These are phyloP conservation scores for Xiphophorus maculatus DNA, from an alignment of 2,113 vertebrate genomes.

Conservation along the genomic window DNA sequence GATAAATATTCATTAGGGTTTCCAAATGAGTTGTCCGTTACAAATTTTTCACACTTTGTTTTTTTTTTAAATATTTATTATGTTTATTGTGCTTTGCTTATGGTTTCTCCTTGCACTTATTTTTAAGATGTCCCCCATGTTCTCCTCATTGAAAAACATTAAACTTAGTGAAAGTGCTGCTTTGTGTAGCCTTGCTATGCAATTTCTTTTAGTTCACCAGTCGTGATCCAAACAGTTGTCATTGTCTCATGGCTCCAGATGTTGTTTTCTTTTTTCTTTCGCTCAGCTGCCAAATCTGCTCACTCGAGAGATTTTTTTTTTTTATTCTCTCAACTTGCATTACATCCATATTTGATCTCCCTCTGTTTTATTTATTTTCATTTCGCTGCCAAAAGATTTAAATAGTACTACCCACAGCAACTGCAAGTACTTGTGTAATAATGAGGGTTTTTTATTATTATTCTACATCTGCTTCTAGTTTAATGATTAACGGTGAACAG, in stretches of 20 bases:
- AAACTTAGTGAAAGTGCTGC: background rate
- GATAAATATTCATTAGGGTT: background rate
- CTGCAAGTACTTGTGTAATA: background rate
- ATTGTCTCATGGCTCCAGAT: background rate
- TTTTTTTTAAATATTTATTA: background rate
- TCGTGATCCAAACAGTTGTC: conserved; percentile 9
- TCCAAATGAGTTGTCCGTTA: background rate
- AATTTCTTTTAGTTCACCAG: background rate
- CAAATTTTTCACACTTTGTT: background rate
- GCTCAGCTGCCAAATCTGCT: conserved; percentile 7
- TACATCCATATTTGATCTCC: conserved; percentile 10
- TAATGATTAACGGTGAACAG: background rate
- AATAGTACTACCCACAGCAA: background rate
- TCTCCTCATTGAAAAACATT: background rate
- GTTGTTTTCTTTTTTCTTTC: conserved; percentile 12
- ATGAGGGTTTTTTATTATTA: background rate
- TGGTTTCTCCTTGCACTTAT: background rate
- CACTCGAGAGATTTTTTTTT: background rate
- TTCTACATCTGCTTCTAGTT: conserved; percentile 3
- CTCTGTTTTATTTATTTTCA: background rate
- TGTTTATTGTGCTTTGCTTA: background rate
- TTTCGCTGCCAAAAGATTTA: background rate
- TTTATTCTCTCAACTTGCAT: background rate
- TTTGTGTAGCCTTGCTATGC: background rate
- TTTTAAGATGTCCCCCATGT: background rate